Conservation (phyloP, 2,888 invertebrate genomes). For the Trypoxylon attenuatum region DNA sequence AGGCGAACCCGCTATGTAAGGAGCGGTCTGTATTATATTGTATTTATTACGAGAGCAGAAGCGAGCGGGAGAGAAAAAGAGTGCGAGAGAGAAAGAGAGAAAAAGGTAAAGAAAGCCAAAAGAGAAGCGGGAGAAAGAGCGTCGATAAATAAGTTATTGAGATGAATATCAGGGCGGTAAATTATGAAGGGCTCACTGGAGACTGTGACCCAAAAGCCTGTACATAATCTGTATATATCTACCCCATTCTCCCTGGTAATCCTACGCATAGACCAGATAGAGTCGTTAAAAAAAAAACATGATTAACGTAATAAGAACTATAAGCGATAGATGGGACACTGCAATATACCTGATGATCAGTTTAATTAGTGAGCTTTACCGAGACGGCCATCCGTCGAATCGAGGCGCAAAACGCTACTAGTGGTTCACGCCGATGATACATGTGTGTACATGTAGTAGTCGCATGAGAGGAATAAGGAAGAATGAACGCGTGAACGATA, state of each 20-base stretch:
- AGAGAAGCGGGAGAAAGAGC: constrained; percentile 63
- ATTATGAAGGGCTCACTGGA: constrained; percentile 48
- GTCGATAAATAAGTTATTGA: constrained; percentile 70
- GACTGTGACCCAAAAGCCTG: background rate
- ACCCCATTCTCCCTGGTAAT: constrained; percentile 14
- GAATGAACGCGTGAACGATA: constrained; percentile 30
- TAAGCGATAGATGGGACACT: constrained; percentile 70
- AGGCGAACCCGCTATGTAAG: constrained; percentile 6
- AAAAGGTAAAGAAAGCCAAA: constrained; percentile 34
- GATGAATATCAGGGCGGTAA: constrained; percentile 57
- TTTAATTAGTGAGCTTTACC: constrained; percentile 71
- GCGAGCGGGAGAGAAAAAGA: constrained; percentile 31
- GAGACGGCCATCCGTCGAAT: no score
- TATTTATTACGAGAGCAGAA: constrained; percentile 66
- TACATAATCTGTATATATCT: background rate
- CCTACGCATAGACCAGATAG: constrained; percentile 47
- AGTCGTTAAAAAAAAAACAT: constrained; percentile 56
- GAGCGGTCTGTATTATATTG: constrained; percentile 68
- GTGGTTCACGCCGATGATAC: no score
- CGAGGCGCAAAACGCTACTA: no score
- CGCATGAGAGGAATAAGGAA: constrained; percentile 31
- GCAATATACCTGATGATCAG: constrained; percentile 73
- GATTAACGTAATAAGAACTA: constrained; percentile 50
- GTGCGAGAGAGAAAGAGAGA: background rate
- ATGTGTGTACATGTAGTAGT: no score